phyloP scores from a whole-genome alignment of 2,113 vertebrate genomes.

The Loxodonta africana region DNA sequence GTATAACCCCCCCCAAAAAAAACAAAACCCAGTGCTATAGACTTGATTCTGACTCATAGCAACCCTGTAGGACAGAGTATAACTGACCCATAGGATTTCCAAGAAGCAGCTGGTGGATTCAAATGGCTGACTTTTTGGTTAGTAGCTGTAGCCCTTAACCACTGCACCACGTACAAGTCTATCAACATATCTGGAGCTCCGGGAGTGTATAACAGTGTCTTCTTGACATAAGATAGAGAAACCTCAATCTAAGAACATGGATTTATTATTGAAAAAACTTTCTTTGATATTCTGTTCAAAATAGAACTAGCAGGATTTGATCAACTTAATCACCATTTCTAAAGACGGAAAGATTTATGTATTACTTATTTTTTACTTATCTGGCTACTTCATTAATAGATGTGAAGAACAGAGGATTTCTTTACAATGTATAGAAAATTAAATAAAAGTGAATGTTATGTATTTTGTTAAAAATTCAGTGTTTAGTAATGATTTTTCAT shows the following conservation, averaged over 20 bases:
- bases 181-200: not conserved
- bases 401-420: not conserved
- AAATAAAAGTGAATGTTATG: not conserved
- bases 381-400: not conserved
- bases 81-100: too few species aligned
- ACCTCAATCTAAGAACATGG: not conserved
- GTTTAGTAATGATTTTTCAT: not conserved
- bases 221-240: not conserved
- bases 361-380: constrained; percentile 1
- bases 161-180: not conserved
- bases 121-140: too few species aligned
- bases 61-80: too few species aligned
- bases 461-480: not conserved
- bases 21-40: too few species aligned
- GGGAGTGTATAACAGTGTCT: not conserved
- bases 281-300: not conserved
- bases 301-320: not conserved
- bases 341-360: not conserved
- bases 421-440: not conserved
- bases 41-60: too few species aligned
- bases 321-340: not conserved
- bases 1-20: not conserved
- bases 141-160: too few species aligned
- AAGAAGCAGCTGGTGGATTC: too few species aligned
- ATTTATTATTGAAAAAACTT: not conserved